Evolutionary conservation across 2,113 vertebrate species (phyloP).

Genomic region (Macaca nemestrina): DNA sequence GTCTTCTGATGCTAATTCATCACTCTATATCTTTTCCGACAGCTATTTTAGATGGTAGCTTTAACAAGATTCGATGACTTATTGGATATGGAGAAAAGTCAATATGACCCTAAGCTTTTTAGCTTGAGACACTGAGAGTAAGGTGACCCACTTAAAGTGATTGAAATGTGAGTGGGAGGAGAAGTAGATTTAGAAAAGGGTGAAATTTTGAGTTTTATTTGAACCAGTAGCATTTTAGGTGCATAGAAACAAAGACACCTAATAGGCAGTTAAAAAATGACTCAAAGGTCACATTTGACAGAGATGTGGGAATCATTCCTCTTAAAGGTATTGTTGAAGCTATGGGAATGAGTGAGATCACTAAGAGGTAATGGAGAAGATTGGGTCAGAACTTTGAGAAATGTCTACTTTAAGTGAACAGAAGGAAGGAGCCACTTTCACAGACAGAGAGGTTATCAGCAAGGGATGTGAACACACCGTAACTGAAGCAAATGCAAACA

Average conservation of each 20-base stretch:
- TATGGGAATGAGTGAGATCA: background rate
- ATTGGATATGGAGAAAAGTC: background rate
- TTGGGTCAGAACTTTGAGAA: constrained; percentile 13
- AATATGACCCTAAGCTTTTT: background rate
- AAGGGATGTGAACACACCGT: background rate
- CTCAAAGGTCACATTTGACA: background rate
- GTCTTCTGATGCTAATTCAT: constrained; percentile 18
- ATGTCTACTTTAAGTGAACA: background rate
- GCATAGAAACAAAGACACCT: background rate
- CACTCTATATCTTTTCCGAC: background rate
- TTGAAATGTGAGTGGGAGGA: background rate
- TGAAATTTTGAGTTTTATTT: background rate
- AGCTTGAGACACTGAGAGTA: background rate
- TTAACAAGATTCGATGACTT: background rate
- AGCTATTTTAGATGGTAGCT: background rate
- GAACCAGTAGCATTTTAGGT: background rate
- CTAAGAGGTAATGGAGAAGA: background rate
- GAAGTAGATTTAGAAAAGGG: background rate
- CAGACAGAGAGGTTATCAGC: background rate
- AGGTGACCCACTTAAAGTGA: background rate
- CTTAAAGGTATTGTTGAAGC: background rate
- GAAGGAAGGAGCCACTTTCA: background rate
- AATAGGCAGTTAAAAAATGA: background rate
- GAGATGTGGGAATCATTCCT: background rate
- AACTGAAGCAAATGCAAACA: background rate